phyloP scores from a whole-genome alignment of 23 tunicate genomes.

The Ascidia mentula region DNA sequence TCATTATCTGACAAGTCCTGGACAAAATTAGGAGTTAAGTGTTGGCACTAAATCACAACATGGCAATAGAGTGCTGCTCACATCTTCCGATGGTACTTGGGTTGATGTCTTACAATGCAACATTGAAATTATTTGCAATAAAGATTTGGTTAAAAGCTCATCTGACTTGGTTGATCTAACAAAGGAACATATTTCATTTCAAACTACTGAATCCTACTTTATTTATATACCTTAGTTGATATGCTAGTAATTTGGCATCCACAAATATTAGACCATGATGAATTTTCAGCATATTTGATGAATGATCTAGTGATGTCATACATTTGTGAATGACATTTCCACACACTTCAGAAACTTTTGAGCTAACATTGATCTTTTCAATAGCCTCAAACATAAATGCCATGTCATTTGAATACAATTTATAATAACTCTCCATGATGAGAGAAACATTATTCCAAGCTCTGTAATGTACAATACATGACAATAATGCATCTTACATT shows the following conservation, averaged over 20 bases:
- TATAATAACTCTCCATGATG: not conserved
- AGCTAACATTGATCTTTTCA: not conserved
- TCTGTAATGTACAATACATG: too few species aligned
- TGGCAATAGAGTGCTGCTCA: too few species aligned
- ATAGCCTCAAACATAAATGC: constrained; percentile 18
- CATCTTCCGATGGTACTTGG: not conserved
- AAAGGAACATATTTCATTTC: not conserved
- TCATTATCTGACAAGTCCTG: not conserved
- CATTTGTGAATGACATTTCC: constrained; percentile 6
- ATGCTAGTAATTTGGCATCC: constrained; percentile 7
- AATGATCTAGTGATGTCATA: not conserved
- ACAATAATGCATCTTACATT: too few species aligned
- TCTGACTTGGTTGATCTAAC: not conserved
- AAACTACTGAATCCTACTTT: not conserved
- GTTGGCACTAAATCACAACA: too few species aligned
- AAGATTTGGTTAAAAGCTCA: not conserved
- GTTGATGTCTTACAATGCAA: not conserved
- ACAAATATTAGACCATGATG: constrained; percentile 29
- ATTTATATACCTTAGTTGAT: not conserved
- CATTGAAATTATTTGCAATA: not conserved
- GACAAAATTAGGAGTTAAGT: too few species aligned
- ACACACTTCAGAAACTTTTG: not conserved
- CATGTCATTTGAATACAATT: not conserved
- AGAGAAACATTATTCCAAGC: constrained; percentile 10
- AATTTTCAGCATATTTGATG: not conserved